Base-by-base conservation (phyloP, 2,113 vertebrate genomes). In the Vireo altiloquus region DNA sequence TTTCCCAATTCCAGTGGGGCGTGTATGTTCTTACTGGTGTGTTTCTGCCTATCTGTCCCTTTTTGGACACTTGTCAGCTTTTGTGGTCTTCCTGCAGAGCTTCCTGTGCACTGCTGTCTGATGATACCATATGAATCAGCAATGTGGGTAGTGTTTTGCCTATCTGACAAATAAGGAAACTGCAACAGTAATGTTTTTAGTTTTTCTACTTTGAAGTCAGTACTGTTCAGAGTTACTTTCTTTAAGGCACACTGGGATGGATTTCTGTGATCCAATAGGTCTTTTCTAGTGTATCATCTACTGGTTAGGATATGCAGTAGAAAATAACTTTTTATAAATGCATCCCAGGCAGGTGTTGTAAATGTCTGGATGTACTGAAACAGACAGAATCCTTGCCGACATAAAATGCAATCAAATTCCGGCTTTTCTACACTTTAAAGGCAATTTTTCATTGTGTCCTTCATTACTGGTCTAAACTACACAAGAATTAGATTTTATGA, bases 61-160 rank as follows among this genome's bases (percentile, higher is more conserved):
- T 79, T 95, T 71, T 86, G 92, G 75, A 80, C 7, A 2, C 81
- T 70, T 1, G 6, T 95, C 89, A 70, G 93, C 79, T 87, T 61
- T 81, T 97, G 94, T 90, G 79, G 84, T 85, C 83, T 96, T 97
- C 92, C 86, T 96, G 65, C 81, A 72, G 94, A 71, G 63, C 68
- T 97, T 97, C 92, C 95, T 94, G 78, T 92, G 61, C 16, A 0
- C 79, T 95, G 71, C 71, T 93, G 71, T 86, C 72, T 84, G 91
- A 81, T 87, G 65, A 87, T 95, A 76, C 90, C 15, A 1, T 86
- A 61, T 92, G 94, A 92, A 54, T 96, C 85, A 95, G 84, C 92
- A 97, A 5, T 78, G 93, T 96, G 87, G 54, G 57, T 92, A 35
- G 49, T 77, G 72, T 65, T 82, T 90, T 89, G 72, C 23, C 65